These are phyloP conservation scores for Thaumatotibia leucotreta DNA, from an alignment of 1,140 invertebrate species.

Conservation along the genomic window DNA sequence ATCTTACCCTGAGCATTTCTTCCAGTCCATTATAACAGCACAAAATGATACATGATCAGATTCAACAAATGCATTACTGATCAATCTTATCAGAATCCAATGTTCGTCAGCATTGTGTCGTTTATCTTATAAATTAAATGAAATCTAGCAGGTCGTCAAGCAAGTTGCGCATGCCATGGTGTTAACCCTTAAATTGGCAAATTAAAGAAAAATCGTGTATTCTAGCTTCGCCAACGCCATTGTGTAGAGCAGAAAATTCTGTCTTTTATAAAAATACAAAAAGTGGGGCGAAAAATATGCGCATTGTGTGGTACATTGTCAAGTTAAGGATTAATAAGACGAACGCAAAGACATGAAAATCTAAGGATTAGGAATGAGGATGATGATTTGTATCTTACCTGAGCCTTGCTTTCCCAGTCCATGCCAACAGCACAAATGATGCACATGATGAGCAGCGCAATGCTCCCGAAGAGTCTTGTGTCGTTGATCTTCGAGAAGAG, in stretches of 20 bases:
- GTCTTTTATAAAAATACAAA: too few species aligned
- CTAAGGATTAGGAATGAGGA: too few species aligned
- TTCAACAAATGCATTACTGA: too few species aligned
- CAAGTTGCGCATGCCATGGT: constrained; percentile 99
- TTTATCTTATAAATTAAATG: constrained; percentile 85
- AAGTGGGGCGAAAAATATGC: too few species aligned
- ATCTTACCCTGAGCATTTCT: constrained; percentile 86
- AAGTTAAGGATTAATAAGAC: too few species aligned
- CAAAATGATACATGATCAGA: constrained; percentile 89
- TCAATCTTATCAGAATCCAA: too few species aligned
- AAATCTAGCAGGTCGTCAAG: constrained; percentile 86
- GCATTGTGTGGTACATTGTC: too few species aligned
- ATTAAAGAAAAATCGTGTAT: too few species aligned
- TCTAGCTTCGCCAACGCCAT: too few species aligned
- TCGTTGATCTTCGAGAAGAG: constrained; percentile 87
- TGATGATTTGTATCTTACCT: constrained; percentile 54
- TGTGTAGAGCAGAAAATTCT: too few species aligned
- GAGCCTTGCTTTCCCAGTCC: constrained; percentile 91
- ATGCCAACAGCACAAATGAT: constrained; percentile 92
- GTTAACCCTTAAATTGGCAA: too few species aligned
- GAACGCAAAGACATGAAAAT: too few species aligned
- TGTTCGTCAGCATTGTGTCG: constrained; percentile 85
- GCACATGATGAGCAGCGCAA: constrained; percentile 87
- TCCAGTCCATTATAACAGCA: constrained; percentile 92
- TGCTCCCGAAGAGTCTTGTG: constrained; percentile 85